Percentiles rank a stretch among this genome's conserved stretches.
phyloP scores from a whole-genome alignment of 2,113 vertebrate species.

The Amblyornis subalaris region DNA sequence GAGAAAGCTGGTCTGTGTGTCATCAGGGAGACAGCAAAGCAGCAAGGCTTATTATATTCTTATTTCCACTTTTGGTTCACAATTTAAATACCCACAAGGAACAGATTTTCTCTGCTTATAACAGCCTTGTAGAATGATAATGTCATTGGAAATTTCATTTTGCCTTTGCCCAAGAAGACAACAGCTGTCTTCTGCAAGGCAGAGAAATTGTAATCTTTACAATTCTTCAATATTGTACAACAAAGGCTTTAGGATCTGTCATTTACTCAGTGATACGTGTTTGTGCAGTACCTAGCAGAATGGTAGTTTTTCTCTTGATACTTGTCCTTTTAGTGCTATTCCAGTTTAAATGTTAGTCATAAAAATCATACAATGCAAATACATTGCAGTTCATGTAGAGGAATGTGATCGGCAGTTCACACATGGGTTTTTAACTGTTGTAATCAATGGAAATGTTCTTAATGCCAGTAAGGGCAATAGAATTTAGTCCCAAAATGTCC shows the following conservation, averaged over 20 bases:
- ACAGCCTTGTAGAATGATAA: not conserved
- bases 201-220: not conserved
- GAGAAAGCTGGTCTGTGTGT: not conserved
- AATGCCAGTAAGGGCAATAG: not conserved
- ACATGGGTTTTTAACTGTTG: not conserved
- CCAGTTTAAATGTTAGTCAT: not conserved
- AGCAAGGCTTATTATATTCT: not conserved
- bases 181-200: not conserved
- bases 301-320: not conserved
- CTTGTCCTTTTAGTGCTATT: not conserved
- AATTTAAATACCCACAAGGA: not conserved
- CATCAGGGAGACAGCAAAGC: not conserved
- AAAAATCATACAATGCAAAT: not conserved
- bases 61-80: conserved; percentile 19
- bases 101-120: not conserved
- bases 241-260: not conserved
- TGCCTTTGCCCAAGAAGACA: not conserved
- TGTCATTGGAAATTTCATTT: not conserved
- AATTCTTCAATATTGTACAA: not conserved
- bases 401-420: not conserved
- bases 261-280: not conserved
- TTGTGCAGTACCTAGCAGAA: not conserved
- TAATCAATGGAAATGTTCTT: not conserved
- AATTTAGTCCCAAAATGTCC: not conserved
- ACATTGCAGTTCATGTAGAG: not conserved